Base-by-base conservation (phyloP, 2,797 vertebrate species). In the Xenentodon cancila region DNA sequence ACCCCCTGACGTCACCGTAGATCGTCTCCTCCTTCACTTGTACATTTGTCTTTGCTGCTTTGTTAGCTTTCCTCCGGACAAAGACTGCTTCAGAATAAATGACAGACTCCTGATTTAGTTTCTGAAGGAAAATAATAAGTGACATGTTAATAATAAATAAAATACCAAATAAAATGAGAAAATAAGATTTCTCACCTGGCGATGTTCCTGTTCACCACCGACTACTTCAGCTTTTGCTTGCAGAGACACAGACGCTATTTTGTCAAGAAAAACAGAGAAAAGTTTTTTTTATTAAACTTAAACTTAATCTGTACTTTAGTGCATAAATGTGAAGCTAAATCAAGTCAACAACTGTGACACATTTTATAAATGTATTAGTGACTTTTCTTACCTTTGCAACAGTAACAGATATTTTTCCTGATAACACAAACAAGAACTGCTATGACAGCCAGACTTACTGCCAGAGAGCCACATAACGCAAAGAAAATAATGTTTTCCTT, bases 361-460 rank as follows among this genome's bases (percentile, higher is more conserved):
- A 5, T 1, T 19, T 32, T 51, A 3, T 11, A 12, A 12, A 2
- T 16, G n/a, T n/a, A n/a, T n/a, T n/a, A n/a, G n/a, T n/a, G n/a
- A n/a, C n/a, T n/a, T 0, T 7, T 42, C 19, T 53, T 62, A 74
- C 70, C 56, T 0, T 40, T 58, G 16, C 18, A 37, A 27, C 18
- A 55, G 21, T 20, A 2, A 4, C 7, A 25, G 2, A 9, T 0
- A 17, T 51, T 70, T 20, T 0, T 53, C 27, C 50, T 43, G 3
- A 53, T 53, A 9, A 1, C 32, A 25, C 13, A 59, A 51, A 64
- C 1, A 4, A 79, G 25, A 8, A 53, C n/a, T 9, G 3, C 12
- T 12, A 47, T 49, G 1, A 44, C 9, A 30, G 56, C 55, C 19
- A 63, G 15, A 44, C 18, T 27, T 25, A 50, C 8, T 27, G 20